These are phyloP conservation scores for Trisateles emortualis DNA, from an alignment of 2,888 invertebrate species.

Conservation along the genomic window DNA sequence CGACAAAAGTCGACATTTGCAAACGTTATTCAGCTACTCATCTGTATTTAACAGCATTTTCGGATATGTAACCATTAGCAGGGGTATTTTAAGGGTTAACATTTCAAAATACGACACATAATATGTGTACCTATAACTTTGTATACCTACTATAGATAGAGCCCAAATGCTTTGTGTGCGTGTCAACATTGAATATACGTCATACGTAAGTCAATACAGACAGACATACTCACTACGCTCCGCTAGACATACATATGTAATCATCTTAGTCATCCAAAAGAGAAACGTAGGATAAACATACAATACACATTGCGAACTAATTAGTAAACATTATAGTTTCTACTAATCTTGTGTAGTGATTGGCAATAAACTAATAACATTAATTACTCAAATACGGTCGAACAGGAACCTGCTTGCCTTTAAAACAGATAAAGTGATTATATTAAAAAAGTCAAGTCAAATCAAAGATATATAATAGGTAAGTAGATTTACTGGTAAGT, in stretches of 20 bases:
- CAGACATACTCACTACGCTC: neutral
- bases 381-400: neutral
- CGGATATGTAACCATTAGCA: conserved; percentile 51
- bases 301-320: conserved; percentile 1
- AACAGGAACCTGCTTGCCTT: neutral
- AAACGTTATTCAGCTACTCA: conserved; percentile 72
- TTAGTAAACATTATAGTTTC: conserved; percentile 4
- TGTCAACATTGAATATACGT: neutral
- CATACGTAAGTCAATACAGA: conserved; percentile 2
- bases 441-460: no score
- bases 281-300: neutral
- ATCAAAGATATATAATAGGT: no score
- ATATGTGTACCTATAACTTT: no score
- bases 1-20: conserved; percentile 81
- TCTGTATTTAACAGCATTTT: conserved; percentile 66
- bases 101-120: neutral
- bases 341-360: conserved; percentile 6
- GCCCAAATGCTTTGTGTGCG: neutral
- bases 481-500: no score
- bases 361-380: conserved; percentile 5
- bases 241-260: neutral
- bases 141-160: no score
- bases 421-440: no score
- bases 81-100: conserved; percentile 1
- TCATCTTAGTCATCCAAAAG: neutral